Conservation (phyloP, 1,140 invertebrate species). For the Drosophila hydei region DNA sequence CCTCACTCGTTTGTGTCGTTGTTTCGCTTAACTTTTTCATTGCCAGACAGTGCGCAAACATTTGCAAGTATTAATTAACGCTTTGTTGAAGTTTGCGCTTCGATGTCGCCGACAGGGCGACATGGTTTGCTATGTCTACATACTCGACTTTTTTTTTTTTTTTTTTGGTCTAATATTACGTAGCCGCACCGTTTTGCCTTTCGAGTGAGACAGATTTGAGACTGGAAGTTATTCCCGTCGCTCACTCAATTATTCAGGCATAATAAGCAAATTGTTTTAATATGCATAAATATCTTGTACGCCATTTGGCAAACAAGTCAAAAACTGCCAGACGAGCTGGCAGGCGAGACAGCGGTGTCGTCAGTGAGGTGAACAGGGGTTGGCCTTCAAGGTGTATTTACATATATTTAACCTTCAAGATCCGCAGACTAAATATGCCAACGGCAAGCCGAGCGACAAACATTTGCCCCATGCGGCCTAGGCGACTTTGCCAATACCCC, state of each 20-base stretch:
- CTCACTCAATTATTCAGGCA: conserved; percentile 81
- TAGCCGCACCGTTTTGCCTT: conserved; percentile 58
- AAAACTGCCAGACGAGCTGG: conserved; percentile 75
- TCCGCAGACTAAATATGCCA: conserved; percentile 73
- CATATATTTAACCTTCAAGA: conserved; percentile 83
- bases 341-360: conserved; percentile 42
- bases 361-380: conserved; percentile 12
- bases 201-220: not conserved
- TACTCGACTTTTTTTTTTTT: conserved; percentile 13
- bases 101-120: conserved; percentile 66
- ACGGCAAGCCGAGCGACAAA: conserved; percentile 40
- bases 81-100: conserved; percentile 81
- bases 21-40: conserved; percentile 81
- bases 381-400: conserved; percentile 70
- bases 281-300: conserved; percentile 83
- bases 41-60: conserved; percentile 80
- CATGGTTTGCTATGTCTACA: conserved; percentile 29
- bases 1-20: conserved; percentile 38
- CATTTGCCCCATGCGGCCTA: conserved; percentile 38
- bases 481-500: conserved; percentile 41
- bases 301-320: conserved; percentile 81
- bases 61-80: conserved; percentile 83
- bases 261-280: conserved; percentile 83
- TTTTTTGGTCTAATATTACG: conserved; percentile 65
- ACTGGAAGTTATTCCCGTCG: conserved; percentile 29